Base-by-base conservation (phyloP, 2,113 vertebrate genomes). In the Nipponia nippon region DNA sequence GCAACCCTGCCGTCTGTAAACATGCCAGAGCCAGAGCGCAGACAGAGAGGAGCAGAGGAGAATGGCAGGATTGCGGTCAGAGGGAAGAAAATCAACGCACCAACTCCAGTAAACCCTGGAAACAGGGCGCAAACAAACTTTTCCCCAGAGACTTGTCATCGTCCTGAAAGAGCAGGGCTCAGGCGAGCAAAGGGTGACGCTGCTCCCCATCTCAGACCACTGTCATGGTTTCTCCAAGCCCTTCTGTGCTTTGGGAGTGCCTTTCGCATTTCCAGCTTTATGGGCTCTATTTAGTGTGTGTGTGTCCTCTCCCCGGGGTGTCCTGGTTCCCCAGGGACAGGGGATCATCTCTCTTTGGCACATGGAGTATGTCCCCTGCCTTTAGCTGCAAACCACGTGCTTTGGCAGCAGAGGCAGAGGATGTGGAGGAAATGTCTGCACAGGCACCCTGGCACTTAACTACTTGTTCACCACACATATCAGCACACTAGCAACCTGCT, bases 121-220 rank as follows among this genome's bases (percentile, higher is more conserved):
- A 53, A 32, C 5, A 0, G 40, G 20, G 22, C 0, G 0, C 27
- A 49, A 26, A 29, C 46, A 25, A 36, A 8, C 47, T 21, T n/a
- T 7, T 38, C 47, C 40, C 22, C 65, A 8, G n/a, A 11, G 21
- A 29, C 1, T 2, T 6, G 10, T 4, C 17, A 2, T 0, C 1
- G 7, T 1, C 46, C 25, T 2, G 32, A 22, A 17, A 5, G 18
- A 19, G 26, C 3, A 0, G 23, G 26, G 50, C 42, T 63, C 17
- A 20, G 34, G 5, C 4, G 0, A 47, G 47, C 38, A 8, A 25
- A 27, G 16, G 25, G 13, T 3, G 1, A 44, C 2, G 6, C 18
- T n/a, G 32, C 26, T 58, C 11, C 22, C 7, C 16, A 1, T 3
- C 30, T 14, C 63, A 7, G 23, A 29, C 4, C 38, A 1, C 50